Conservation (phyloP, 2,888 invertebrate genomes). For the Orthosia incerta region DNA sequence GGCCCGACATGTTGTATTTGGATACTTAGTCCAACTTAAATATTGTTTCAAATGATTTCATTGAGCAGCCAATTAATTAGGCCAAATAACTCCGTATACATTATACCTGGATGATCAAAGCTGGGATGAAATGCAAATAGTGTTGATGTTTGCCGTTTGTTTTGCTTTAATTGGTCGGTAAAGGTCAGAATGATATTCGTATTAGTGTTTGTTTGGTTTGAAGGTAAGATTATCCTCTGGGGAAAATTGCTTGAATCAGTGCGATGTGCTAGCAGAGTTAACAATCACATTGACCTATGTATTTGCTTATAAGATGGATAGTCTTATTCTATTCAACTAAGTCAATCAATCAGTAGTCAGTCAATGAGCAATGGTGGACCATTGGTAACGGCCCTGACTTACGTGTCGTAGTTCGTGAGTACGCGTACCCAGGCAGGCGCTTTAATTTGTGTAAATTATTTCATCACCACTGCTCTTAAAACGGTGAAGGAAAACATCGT, state of each 20-base stretch:
- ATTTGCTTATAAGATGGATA: not conserved
- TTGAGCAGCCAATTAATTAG: constrained; percentile 21
- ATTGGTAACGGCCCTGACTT: too few species aligned
- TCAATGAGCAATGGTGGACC: too few species aligned
- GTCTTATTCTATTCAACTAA: too few species aligned
- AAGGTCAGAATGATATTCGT: constrained; percentile 47
- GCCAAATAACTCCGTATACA: constrained; percentile 15
- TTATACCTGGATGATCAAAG: constrained; percentile 18
- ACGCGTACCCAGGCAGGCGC: too few species aligned
- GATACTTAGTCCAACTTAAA: not conserved
- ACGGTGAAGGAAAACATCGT: too few species aligned
- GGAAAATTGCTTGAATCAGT: not conserved
- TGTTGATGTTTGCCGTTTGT: constrained; percentile 46
- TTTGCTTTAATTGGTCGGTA: constrained; percentile 46
- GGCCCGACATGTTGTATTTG: not conserved
- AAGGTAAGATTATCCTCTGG: not conserved
- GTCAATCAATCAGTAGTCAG: not conserved
- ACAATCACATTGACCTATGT: not conserved
- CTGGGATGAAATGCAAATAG: constrained; percentile 53
- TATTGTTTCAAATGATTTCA: constrained; percentile 21
- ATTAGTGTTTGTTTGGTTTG: constrained; percentile 20
- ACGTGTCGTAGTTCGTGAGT: too few species aligned
- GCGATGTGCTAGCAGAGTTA: not conserved
- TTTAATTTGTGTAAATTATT: too few species aligned
- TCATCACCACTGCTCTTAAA: too few species aligned